Evolutionary conservation across 2,113 vertebrate species (phyloP), one percentile per base, ranked within the genome.

Genomic region (Tautogolabrus adspersus): DNA sequence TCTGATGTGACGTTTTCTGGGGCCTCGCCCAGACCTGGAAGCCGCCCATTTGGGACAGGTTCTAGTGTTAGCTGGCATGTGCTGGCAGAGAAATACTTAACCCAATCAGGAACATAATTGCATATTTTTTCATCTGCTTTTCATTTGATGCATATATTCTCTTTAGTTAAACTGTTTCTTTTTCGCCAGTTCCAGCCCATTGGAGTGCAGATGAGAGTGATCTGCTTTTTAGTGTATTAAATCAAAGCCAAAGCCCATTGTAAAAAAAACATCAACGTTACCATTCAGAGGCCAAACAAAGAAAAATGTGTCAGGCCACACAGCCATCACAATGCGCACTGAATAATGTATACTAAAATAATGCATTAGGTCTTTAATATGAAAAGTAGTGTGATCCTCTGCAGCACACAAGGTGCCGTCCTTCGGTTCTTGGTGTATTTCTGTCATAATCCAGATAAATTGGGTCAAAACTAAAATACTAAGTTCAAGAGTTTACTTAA

Each of bases 71-170:
- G 78, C 81, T 91, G 83, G 83, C 54, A 72, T 40, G 61, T 40
- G 72, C 85, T 91, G 93, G 92, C 92, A 94, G 77, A 80, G 72
- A 88, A 90, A 91, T 86, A 89, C 90, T 93, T 92, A 87, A 93
- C 86, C 90, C 90, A 89, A 93, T 94, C 93, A 93, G 88, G 90
- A 90, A 92, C 91, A 91, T 93, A 94, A 95, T 92, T 93, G 90
- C 88, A 89, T 91, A 88, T 88, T 90, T 92, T 93, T 92, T 94
- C 87, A 92, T 92, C 89, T 90, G 85, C 79, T 93, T 91, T 93
- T 89, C 83, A 93, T 94, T 94, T 94, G 94, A 94, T 95, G 92
- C 92, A 95, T 94, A 94, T 92, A 95, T 94, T 95, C 94, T 91
- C 92, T 95, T 94, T 95, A 89, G 88, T 95, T 94, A 91, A 92